A percentile compares a stretch with the other conserved stretches of the same genome.
These are phyloP conservation scores for Empis livida DNA, from an alignment of 2,888 invertebrate genomes.

Conservation along the genomic window DNA sequence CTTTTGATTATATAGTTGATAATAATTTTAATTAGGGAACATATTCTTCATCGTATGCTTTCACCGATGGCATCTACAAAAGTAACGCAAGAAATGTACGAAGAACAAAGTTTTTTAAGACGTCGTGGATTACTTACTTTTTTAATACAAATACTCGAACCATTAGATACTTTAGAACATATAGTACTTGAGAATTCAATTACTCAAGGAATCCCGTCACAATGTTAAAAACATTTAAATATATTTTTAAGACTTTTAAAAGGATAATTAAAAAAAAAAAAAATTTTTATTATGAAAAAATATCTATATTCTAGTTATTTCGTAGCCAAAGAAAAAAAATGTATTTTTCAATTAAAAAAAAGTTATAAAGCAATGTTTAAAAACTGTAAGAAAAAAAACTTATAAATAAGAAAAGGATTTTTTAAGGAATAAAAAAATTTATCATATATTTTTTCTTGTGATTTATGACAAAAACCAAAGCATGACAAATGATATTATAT, in stretches of 20 bases:
- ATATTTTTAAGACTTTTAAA: neutral
- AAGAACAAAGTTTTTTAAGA: slow-evolving; percentile 88
- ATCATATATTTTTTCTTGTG: too few species aligned
- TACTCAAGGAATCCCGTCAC: slow-evolving; percentile 42
- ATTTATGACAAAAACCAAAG: too few species aligned
- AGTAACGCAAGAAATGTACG: slow-evolving; percentile 87
- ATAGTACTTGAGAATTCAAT: slow-evolving; percentile 77
- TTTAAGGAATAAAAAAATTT: too few species aligned
- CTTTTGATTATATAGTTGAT: too few species aligned
- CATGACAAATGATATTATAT: too few species aligned
- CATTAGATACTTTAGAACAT: slow-evolving; percentile 72
- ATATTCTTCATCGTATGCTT: slow-evolving; percentile 79
- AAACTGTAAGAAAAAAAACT: too few species aligned
- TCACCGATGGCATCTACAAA: slow-evolving; percentile 83
- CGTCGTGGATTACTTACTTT: slow-evolving; percentile 76
- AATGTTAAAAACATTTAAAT: slow-evolving; percentile 22
- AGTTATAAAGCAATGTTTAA: too few species aligned
- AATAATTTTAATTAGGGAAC: slow-evolving; percentile 46
- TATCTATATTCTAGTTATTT: too few species aligned
- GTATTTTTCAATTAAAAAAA: too few species aligned
- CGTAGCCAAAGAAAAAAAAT: too few species aligned
- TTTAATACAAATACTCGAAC: slow-evolving; percentile 79
- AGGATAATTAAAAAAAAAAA: neutral
- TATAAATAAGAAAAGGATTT: too few species aligned
- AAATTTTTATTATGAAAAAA: neutral